Conservation (phyloP, 2,797 vertebrate genomes). For the Pipistrellus nathusii region DNA sequence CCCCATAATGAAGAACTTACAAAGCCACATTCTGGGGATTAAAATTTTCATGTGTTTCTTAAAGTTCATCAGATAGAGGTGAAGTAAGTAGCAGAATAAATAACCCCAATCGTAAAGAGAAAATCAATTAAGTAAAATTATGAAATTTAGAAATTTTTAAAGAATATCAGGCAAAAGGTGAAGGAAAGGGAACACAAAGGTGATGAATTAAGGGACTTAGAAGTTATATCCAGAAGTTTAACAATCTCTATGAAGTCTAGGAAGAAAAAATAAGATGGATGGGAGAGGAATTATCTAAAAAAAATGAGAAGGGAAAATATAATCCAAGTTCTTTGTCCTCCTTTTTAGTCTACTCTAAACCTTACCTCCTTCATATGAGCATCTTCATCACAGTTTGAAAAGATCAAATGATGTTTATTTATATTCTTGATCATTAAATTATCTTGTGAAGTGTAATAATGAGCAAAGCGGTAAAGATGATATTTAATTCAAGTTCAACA, state of each 20-base stretch:
- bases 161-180: background rate
- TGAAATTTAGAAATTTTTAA: constrained; percentile 2
- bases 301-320: background rate
- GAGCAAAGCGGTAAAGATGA: background rate
- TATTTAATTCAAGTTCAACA: background rate
- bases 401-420: background rate
- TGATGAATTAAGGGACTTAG: background rate
- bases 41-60: background rate
- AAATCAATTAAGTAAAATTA: background rate
- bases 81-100: background rate
- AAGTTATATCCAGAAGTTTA: background rate
- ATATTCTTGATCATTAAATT: background rate
- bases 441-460: background rate
- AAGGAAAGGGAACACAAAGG: background rate
- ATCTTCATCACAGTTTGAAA: background rate
- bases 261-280: background rate
- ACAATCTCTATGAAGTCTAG: background rate
- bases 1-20: background rate
- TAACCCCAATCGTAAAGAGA: background rate
- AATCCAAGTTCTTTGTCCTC: background rate
- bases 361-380: background rate
- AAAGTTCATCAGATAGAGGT: background rate
- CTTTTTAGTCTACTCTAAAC: background rate
- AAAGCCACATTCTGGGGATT: background rate
- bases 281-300: background rate